A percentile compares a stretch with the other conserved stretches of the same genome.
phyloP scores from a whole-genome alignment of 2,888 invertebrate species.

The Perithous albicinctus region DNA sequence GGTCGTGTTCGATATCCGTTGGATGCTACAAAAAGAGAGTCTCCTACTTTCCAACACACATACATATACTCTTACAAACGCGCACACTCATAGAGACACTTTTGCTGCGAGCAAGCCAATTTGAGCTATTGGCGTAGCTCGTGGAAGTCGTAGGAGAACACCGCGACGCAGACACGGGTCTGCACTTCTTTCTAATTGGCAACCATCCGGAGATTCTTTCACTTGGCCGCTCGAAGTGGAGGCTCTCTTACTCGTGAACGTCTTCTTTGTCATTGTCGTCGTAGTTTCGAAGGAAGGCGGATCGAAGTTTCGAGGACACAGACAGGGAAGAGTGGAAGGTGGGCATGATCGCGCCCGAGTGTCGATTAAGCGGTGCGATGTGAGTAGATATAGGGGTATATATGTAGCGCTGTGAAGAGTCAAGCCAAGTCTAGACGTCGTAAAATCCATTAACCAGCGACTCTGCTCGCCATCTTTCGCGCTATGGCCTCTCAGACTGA shows the following conservation, averaged over 20 bases:
- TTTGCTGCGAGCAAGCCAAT: slow-evolving; percentile 55
- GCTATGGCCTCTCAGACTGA: slow-evolving; percentile 34
- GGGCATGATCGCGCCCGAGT: slow-evolving; percentile 43
- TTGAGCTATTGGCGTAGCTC: slow-evolving; percentile 53
- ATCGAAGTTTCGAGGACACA: slow-evolving; percentile 46
- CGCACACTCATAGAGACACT: slow-evolving; percentile 20
- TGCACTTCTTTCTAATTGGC: slow-evolving; percentile 77
- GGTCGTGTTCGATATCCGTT: slow-evolving; percentile 63
- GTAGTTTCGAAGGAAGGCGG: slow-evolving; percentile 25
- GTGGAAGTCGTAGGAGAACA: slow-evolving; percentile 68
- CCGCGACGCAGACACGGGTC: slow-evolving; percentile 71
- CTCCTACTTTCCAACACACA: slow-evolving; percentile 7
- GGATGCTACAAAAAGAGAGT: slow-evolving; percentile 35
- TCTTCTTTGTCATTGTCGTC: slow-evolving; percentile 49
- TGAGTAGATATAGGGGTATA: slow-evolving; percentile 22
- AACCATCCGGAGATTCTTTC: slow-evolving; percentile 71
- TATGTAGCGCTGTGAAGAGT: slow-evolving; percentile 39
- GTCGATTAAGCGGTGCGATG: slow-evolving; percentile 54
- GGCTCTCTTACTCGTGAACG: slow-evolving; percentile 36
- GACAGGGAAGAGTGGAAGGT: slow-evolving; percentile 25
- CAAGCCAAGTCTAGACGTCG: slow-evolving; percentile 58
- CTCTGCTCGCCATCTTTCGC: slow-evolving; percentile 43
- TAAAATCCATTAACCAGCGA: slow-evolving; percentile 61
- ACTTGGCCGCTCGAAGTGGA: slow-evolving; percentile 57
- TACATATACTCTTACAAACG: slow-evolving; percentile 20